phyloP scores from a whole-genome alignment of 1,140 invertebrate species.

The Aradophagus sp. region DNA sequence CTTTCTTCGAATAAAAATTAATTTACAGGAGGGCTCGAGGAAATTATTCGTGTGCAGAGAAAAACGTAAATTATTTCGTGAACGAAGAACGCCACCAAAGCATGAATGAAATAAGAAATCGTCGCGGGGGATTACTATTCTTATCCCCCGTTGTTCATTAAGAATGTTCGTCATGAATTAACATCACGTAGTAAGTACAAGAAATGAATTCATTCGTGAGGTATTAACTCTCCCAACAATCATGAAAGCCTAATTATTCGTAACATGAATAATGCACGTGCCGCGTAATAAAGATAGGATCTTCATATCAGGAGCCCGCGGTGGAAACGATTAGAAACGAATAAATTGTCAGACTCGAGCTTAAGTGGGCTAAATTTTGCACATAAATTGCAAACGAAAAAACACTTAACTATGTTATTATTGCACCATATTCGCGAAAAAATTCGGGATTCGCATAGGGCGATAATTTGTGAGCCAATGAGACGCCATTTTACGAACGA shows the following conservation, averaged over 20 bases:
- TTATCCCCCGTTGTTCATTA: slow-evolving; percentile 16
- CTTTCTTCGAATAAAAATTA: no score
- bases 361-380: no score
- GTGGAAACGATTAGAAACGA: slow-evolving; percentile 10
- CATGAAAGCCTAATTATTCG: slow-evolving; percentile 35
- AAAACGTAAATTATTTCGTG: no score
- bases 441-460: no score
- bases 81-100: background rate
- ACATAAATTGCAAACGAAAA: no score
- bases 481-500: no score
- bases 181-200: slow-evolving; percentile 22
- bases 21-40: no score
- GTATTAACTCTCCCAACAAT: slow-evolving; percentile 21
- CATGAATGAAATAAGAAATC: slow-evolving; percentile 14
- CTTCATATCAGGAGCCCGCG: background rate
- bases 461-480: no score
- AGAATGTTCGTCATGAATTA: slow-evolving; percentile 25
- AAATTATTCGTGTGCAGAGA: no score
- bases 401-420: no score
- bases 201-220: slow-evolving; percentile 23
- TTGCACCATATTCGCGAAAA: no score
- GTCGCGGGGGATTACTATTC: slow-evolving; percentile 1
- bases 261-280: slow-evolving; percentile 29
- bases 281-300: slow-evolving; percentile 15
- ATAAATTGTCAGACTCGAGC: slow-evolving; percentile 3